phyloP scores from a whole-genome alignment of 2,113 vertebrate species.

The Gallinago media region DNA sequence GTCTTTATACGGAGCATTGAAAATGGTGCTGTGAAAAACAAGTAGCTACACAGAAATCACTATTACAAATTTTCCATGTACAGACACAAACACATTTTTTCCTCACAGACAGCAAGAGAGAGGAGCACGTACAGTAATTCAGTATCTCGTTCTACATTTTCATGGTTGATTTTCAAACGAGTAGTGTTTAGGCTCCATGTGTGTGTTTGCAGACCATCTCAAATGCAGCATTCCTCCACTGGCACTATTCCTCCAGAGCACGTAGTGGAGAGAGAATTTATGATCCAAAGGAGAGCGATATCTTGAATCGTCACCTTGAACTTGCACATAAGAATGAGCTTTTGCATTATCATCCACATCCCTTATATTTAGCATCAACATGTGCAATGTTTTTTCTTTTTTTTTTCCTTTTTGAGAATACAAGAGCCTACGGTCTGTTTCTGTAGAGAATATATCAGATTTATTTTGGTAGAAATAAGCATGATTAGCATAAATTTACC shows the following conservation, averaged over 20 bases:
- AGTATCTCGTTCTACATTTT: not conserved
- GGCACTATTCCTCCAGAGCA: not conserved
- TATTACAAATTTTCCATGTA: not conserved
- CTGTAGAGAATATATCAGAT: not conserved
- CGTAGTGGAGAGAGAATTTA: not conserved
- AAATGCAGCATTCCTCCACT: not conserved
- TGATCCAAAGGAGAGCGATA: not conserved
- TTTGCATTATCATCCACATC: not conserved
- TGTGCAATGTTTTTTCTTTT: fast-evolving
- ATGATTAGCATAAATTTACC: constrained; percentile 18
- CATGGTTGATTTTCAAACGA: not conserved
- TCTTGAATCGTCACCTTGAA: not conserved
- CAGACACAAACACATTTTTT: not conserved
- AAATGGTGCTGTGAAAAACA: not conserved
- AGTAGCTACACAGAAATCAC: not conserved
- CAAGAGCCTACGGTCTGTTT: not conserved
- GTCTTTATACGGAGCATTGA: not conserved
- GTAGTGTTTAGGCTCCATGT: not conserved
- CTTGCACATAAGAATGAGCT: not conserved
- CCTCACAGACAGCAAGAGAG: not conserved
- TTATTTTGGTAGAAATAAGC: not conserved
- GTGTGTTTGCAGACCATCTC: not conserved
- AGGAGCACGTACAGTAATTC: not conserved
- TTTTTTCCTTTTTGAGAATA: not conserved
- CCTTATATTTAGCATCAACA: not conserved